Base-by-base conservation (phyloP, 2,888 invertebrate species). In the Harpagoxenus sublaevis region DNA sequence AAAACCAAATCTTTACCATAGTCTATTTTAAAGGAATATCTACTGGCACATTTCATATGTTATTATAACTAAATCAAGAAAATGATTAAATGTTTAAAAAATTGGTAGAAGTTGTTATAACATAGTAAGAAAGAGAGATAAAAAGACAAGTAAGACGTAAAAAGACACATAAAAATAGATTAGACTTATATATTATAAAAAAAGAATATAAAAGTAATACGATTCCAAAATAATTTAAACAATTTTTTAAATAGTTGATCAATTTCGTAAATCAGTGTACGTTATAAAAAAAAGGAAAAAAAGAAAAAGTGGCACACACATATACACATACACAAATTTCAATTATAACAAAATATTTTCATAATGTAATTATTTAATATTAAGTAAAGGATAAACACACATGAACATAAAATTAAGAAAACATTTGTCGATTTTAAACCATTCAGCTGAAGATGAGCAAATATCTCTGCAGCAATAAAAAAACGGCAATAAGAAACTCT, bases 1-100 rank as follows among this genome's bases (percentile, higher is more conserved):
- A 48, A 85, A 86, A 90, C 88, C 90, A 90, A 90, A 89, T 90
- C 86, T 78, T 71, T 12, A 12, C 48, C 9, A 23, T 31, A 18
- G 42, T 55, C 15, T 48, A 68, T 68, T 68, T 48, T 31, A 68
- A 48, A 66, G 3, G 5, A 48, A 68, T 31, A 45, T 66, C 42
- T 28, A 8, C 3, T 28, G 65, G 15, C 15, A 48, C 18, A 23
- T 39, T 15, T 71, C 9, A 39, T 23, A 15, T 39, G 39, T 63
- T 42, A 63, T 42, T 63, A 23, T 63, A 42, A 63, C 42, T 63
- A 23, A 39, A 0, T 39, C 2, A 39, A 4, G 4, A 39, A 62
- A 63, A n/a, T n/a, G 8, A 9, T 65, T 0, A 45, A 65, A 65
- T 65, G 2, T 42, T 42, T 65, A 42, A 65, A 65, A 35, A n/a